Conservation (phyloP, 1,140 invertebrate species). For the Galendromus occidentalis region DNA sequence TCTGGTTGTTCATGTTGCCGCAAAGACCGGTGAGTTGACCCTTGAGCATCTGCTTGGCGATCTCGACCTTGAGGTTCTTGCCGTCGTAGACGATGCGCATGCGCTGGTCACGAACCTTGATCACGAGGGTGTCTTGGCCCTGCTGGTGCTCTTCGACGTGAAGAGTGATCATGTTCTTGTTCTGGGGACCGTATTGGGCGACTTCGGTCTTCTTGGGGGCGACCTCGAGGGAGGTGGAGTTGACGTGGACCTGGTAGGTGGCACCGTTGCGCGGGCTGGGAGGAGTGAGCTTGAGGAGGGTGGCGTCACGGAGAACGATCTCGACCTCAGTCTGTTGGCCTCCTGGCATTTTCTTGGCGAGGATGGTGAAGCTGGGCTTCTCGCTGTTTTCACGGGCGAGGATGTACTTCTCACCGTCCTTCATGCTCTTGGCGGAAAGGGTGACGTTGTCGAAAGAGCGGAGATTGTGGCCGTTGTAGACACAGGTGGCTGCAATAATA, state of each 20-base stretch:
- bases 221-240: not conserved
- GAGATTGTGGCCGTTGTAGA: constrained; percentile 10
- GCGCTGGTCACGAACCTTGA: not conserved
- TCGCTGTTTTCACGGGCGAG: not conserved
- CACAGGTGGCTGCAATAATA: not conserved
- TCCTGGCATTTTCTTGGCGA: not conserved
- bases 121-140: not conserved
- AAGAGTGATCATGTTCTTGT: constrained; percentile 3
- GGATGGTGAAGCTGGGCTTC: not conserved
- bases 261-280: not conserved
- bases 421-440: not conserved
- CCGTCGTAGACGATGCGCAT: constrained; percentile 10
- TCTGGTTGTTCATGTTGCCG: not conserved
- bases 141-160: not conserved
- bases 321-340: not conserved
- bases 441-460: constrained; percentile 4
- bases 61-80: constrained; percentile 1
- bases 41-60: not conserved
- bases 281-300: constrained; percentile 2
- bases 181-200: not conserved
- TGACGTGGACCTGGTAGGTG: constrained; percentile 4
- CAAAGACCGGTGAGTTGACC: constrained; percentile 5
- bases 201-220: not conserved
- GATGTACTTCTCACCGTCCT: constrained; percentile 3
- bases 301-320: not conserved